Percentiles rank a stretch among this genome's conserved stretches.
Evolutionary conservation across 2,113 vertebrate species (phyloP).

Genomic region (Ailuropoda melanoleuca): DNA sequence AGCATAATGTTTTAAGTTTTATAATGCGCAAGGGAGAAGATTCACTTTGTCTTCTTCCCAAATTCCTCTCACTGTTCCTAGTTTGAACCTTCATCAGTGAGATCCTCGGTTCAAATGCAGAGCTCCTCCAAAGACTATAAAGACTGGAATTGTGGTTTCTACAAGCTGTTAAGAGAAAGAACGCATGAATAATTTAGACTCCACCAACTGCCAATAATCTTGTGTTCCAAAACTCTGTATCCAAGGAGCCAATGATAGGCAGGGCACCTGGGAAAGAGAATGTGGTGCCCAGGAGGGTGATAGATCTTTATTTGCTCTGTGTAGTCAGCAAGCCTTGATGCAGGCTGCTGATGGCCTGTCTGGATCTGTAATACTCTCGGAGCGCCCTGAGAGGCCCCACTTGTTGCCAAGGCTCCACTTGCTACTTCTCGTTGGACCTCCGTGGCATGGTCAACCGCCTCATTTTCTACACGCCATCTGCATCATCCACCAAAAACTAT

Average conservation of each 20-base stretch:
- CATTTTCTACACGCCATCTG: background rate
- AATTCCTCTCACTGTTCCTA: background rate
- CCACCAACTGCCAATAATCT: slow-evolving; percentile 34
- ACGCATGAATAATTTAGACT: slow-evolving; percentile 66
- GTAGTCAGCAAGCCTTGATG: background rate
- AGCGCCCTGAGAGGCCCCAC: background rate
- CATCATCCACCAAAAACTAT: background rate
- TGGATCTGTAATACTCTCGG: background rate
- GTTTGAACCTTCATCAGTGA: background rate
- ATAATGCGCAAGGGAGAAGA: background rate
- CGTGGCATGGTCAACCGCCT: background rate
- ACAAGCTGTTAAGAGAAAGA: slow-evolving; percentile 62
- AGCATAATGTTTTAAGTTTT: background rate
- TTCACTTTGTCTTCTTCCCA: background rate
- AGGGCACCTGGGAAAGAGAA: background rate
- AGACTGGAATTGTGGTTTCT: slow-evolving; percentile 9
- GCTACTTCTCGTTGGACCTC: slow-evolving; percentile 19
- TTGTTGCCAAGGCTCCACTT: background rate
- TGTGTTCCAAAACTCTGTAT: slow-evolving; percentile 52
- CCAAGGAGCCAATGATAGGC: background rate
- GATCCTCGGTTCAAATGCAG: background rate
- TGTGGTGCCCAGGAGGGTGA: background rate
- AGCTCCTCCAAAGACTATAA: background rate
- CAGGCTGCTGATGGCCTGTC: background rate
- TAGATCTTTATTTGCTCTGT: slow-evolving; percentile 19